Evolutionary conservation across 2,888 invertebrate species (phyloP), one percentile per base, ranked within the genome.

Genomic region (Cerastis rubricosa): DNA sequence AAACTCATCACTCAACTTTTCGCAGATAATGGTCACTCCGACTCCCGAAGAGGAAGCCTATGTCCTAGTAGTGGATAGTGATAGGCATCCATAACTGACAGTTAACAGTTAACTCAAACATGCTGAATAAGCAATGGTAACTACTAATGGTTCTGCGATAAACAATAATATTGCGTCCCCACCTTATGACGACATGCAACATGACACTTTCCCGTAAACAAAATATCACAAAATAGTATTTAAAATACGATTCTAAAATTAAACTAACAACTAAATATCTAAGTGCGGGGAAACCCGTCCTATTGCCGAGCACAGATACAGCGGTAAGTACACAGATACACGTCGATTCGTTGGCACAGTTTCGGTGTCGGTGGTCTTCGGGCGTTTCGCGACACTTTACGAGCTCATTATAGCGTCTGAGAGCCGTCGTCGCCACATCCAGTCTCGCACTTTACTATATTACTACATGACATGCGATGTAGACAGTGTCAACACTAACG

Each of bases 341-440:
- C 29, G 68, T 81, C 76, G 68, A 74, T 71, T 72, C 57, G 71
- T 86, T 88, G 89, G 86, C 88, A 87, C 80, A 71, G 84, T 76
- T 84, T 84, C 74, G 54, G 75, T 64, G 75, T 83, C 81, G 87
- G 90, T 89, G 87, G 89, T 87, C 86, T 85, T 73, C 78, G 80
- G 74, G 69, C 73, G 81, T 83, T 80, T 71, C 83, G 81, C 72
- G 88, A 88, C 88, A 87, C 71, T 89, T 90, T 88, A 90, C 85
- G 87, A 88, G 79, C 84, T 88, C 88, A 85, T 89, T 89, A 90
- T 83, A 76, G 76, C 80, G 90, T 90, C 91, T 90, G 84, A 74
- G 75, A 74, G 68, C 68, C 57, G 85, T 83, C 83, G 74, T 83
- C 83, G 74, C 72, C 78, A 64, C 79, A 65, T 47, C 71, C 65